phyloP scores from a whole-genome alignment of 2,888 invertebrate genomes.

The Encarsia formosa region DNA sequence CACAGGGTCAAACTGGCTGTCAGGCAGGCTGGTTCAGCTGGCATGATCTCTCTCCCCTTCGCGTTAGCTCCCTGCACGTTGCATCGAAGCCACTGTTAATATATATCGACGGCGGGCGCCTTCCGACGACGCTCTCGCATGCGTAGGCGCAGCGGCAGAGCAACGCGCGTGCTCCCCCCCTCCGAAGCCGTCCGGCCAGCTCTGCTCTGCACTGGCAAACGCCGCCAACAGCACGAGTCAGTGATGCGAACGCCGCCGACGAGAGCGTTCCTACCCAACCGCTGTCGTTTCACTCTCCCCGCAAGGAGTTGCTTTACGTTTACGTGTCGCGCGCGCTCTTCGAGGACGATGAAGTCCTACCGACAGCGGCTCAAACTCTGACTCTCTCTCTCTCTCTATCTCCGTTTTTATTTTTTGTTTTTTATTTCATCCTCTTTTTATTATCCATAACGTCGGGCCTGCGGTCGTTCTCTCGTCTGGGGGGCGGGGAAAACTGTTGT shows the following conservation, averaged over 20 bases:
- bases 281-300: neutral
- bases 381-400: slow-evolving; percentile 1
- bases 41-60: too few relatives aligned
- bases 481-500: too few relatives aligned
- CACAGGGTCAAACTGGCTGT: too few relatives aligned
- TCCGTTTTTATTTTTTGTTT: neutral
- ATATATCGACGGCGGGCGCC: too few relatives aligned
- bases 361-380: neutral
- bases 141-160: too few relatives aligned
- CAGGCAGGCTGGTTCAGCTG: too few relatives aligned
- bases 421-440: neutral
- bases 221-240: neutral
- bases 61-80: too few relatives aligned
- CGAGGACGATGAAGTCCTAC: too few relatives aligned
- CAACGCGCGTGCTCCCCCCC: too few relatives aligned
- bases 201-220: neutral
- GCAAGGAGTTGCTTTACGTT: neutral
- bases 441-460: neutral
- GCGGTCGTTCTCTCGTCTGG: neutral
- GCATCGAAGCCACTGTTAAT: too few relatives aligned
- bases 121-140: too few relatives aligned
- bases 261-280: neutral
- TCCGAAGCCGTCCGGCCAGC: too few relatives aligned
- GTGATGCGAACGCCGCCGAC: neutral
- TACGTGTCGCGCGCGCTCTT: neutral